phyloP scores from a whole-genome alignment of 2,888 invertebrate genomes.

The Frankliniella fusca region DNA sequence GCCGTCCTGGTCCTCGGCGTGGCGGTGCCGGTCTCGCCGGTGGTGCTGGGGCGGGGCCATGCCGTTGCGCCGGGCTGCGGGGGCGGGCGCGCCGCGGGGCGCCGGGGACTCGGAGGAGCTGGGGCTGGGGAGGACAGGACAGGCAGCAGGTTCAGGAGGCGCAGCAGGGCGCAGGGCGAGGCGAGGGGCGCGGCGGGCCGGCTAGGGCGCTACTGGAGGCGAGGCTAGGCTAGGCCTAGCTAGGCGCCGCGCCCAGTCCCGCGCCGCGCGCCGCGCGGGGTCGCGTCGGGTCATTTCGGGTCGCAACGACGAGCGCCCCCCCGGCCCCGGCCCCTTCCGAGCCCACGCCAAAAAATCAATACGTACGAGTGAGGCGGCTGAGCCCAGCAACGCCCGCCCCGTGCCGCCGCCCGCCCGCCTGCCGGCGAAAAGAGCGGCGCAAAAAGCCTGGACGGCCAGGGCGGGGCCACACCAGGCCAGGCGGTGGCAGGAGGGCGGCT shows the following conservation, averaged over 20 bases:
- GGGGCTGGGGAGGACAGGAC: not conserved
- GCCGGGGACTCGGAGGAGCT: not conserved
- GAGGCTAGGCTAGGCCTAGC: not conserved
- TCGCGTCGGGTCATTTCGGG: not conserved
- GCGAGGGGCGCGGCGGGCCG: not conserved
- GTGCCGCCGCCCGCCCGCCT: not conserved
- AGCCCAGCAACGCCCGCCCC: not conserved
- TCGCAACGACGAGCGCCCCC: not conserved
- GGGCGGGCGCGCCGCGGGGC: not conserved
- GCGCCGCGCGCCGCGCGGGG: not conserved
- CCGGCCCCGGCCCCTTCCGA: not conserved
- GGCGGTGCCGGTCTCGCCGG: not conserved
- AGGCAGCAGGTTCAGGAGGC: not conserved
- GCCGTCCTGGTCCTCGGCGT: not conserved
- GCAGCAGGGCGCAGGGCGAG: not conserved
- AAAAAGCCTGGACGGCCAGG: not conserved
- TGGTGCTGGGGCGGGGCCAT: not conserved
- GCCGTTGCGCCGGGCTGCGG: not conserved
- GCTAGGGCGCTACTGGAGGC: not conserved
- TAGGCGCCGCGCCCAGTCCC: not conserved
- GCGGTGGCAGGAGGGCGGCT: not conserved
- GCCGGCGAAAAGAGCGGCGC: conserved; percentile 2
- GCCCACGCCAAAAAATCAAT: conserved; percentile 22
- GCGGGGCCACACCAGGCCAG: not conserved
- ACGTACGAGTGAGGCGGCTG: not conserved